Evolutionary conservation across 1,140 invertebrate genomes (phyloP).

Genomic region (Panagrolaimus sp.): DNA sequence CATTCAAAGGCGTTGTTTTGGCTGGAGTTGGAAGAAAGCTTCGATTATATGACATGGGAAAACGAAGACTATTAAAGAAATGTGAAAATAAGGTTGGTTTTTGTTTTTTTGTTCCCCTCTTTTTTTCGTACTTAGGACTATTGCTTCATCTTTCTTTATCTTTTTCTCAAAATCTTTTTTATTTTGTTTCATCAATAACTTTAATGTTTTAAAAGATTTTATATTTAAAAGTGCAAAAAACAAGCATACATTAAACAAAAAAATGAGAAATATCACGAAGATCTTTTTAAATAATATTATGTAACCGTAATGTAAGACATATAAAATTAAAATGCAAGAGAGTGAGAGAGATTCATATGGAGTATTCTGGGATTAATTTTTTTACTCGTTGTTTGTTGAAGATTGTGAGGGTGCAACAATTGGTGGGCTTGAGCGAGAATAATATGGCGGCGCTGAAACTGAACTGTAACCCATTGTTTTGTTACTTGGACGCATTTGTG

Average conservation of each 20-base stretch:
- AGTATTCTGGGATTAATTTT: background rate
- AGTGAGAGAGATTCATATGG: no score
- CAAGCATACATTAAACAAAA: no score
- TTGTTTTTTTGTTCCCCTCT: conserved; percentile 13
- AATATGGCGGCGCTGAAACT: conserved; percentile 35
- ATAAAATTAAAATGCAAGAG: no score
- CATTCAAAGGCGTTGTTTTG: conserved; percentile 83
- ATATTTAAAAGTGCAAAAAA: no score
- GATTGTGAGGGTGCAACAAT: background rate
- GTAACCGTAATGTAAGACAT: no score
- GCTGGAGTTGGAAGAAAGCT: conserved; percentile 86
- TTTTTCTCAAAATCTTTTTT: no score
- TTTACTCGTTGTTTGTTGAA: conserved; percentile 4
- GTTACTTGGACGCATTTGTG: conserved; percentile 41
- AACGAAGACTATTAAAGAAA: conserved; percentile 89
- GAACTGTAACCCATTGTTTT: conserved; percentile 39
- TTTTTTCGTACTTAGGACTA: no score
- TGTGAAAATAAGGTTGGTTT: conserved; percentile 85
- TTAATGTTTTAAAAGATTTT: no score
- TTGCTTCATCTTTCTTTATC: no score
- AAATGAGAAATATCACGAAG: no score
- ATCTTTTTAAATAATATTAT: no score
- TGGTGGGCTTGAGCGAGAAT: conserved; percentile 19
- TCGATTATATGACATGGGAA: conserved; percentile 90
- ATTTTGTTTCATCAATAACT: no score